These are phyloP conservation scores for Plagodis pulveraria DNA, from an alignment of 2,888 invertebrate species.

Conservation along the genomic window DNA sequence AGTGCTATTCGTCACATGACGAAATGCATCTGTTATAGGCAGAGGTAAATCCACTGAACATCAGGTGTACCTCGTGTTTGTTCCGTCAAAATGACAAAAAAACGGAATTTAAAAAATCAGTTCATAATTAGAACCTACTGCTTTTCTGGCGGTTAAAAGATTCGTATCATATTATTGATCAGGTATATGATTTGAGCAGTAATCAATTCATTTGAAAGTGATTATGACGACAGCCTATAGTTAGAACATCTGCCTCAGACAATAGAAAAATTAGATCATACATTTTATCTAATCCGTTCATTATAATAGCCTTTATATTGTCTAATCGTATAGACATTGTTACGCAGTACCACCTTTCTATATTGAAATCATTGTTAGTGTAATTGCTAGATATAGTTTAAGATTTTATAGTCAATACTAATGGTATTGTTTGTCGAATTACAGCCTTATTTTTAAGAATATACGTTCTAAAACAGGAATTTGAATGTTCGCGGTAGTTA, in stretches of 20 bases:
- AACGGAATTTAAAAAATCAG: no score
- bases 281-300: constrained; percentile 54
- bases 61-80: no score
- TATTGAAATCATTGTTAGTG: constrained; percentile 8
- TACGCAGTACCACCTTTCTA: constrained; percentile 27
- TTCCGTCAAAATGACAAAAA: no score
- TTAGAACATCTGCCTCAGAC: constrained; percentile 45
- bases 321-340: constrained; percentile 37
- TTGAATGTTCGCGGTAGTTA: background rate
- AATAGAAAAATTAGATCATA: constrained; percentile 50
- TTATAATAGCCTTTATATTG: constrained; percentile 54
- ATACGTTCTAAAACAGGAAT: background rate
- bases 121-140: no score
- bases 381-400: constrained; percentile 1
- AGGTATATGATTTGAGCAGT: no score
- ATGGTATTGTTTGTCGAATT: background rate
- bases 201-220: background rate
- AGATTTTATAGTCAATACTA: background rate
- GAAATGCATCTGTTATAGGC: no score
- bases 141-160: no score
- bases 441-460: background rate
- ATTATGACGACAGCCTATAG: background rate
- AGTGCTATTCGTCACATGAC: no score
- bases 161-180: no score
- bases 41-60: no score